These are phyloP conservation scores for Drosophila mettleri DNA, from an alignment of 2,888 invertebrate genomes.

Conservation along the genomic window DNA sequence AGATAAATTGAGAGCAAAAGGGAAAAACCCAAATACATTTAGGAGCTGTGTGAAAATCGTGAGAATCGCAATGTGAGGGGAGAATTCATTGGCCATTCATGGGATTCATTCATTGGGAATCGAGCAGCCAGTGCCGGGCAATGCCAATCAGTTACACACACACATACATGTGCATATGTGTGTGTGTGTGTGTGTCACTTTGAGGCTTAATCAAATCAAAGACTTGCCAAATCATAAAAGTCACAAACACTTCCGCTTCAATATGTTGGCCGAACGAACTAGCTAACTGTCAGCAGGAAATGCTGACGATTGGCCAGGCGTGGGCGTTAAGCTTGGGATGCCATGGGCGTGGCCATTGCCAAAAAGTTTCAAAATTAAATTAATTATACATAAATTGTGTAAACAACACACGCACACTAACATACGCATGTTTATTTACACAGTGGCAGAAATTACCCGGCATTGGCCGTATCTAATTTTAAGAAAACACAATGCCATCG, in stretches of 20 bases:
- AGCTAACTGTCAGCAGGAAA: conserved; percentile 34
- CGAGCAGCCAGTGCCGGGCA: conserved; percentile 25
- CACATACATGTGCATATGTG: background rate
- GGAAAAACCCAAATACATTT: conserved; percentile 16
- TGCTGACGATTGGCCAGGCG: conserved; percentile 13
- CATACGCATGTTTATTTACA: conserved; percentile 7
- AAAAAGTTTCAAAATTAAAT: conserved; percentile 48
- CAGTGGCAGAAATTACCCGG: conserved; percentile 5
- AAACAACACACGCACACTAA: conserved; percentile 9
- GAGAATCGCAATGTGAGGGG: conserved; percentile 26
- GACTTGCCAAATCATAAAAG: conserved; percentile 60
- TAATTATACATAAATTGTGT: conserved; percentile 40
- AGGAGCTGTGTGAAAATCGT: conserved; percentile 22
- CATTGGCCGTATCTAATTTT: conserved; percentile 5
- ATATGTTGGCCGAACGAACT: conserved; percentile 36
- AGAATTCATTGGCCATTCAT: conserved; percentile 64
- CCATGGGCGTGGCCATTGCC: conserved; percentile 1
- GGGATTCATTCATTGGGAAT: conserved; percentile 61
- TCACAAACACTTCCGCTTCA: conserved; percentile 57
- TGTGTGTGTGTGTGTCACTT: conserved; percentile 14
- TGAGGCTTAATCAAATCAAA: conserved; percentile 64
- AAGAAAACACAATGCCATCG: conserved; percentile 1
- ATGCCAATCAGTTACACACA: conserved; percentile 40
- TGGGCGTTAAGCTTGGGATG: background rate
- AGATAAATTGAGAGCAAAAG: background rate